Percentiles rank a stretch among this genome's conserved stretches.
Conservation (phyloP, 1,140 invertebrate species). For the Sinonovacula constricta region DNA sequence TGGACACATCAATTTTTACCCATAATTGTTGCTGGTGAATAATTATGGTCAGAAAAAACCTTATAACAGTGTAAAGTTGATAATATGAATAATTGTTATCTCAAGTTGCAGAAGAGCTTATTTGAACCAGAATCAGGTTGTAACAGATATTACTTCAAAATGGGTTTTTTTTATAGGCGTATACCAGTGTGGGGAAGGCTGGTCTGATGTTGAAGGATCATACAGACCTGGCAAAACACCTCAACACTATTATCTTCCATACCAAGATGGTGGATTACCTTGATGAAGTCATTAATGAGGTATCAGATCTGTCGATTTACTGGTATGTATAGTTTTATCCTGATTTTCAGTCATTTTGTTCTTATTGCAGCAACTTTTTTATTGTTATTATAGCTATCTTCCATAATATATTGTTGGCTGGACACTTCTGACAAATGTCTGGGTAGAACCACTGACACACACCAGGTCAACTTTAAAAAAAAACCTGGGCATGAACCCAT, state of each 20-base stretch:
- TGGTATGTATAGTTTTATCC: constrained; percentile 82
- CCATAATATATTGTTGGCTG: neutral
- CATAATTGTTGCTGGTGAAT: too few relatives aligned
- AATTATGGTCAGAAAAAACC: too few relatives aligned
- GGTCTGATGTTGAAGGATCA: constrained; percentile 91
- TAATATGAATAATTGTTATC: too few relatives aligned
- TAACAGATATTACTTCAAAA: too few relatives aligned
- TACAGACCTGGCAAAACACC: constrained; percentile 89
- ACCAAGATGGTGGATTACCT: constrained; percentile 99
- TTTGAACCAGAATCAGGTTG: too few relatives aligned
- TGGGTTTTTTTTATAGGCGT: constrained; percentile 83
- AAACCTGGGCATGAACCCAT: too few relatives aligned
- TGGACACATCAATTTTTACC: too few relatives aligned
- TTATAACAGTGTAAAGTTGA: too few relatives aligned
- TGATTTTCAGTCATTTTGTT: neutral
- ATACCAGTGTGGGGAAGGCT: constrained; percentile 92
- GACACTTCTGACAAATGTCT: too few relatives aligned
- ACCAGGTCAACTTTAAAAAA: neutral
- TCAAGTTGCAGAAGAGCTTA: too few relatives aligned
- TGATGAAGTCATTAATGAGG: constrained; percentile 98
- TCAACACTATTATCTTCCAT: constrained; percentile 98
- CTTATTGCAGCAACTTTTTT: neutral
- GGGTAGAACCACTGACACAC: too few relatives aligned
- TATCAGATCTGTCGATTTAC: constrained; percentile 97
- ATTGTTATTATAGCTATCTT: neutral